Percentiles rank a stretch among this genome's conserved stretches.
These are phyloP conservation scores for Clostera curtula DNA, from an alignment of 2,888 invertebrate genomes.

Conservation along the genomic window DNA sequence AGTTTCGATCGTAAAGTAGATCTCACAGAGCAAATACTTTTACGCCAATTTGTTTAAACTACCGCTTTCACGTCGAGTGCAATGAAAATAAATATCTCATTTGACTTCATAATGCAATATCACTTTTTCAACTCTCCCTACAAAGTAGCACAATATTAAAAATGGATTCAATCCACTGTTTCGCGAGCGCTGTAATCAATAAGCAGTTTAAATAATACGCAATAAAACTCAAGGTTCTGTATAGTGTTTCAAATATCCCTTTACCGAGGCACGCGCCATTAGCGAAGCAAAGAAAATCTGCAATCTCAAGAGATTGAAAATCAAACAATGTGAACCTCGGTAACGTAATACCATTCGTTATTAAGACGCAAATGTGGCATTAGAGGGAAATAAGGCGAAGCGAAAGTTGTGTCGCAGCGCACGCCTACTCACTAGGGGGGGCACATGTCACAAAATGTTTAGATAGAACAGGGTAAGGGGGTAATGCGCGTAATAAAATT, in stretches of 20 bases:
- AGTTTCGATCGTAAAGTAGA: constrained; percentile 21
- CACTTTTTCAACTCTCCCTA: constrained; percentile 33
- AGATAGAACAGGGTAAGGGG: constrained; percentile 56
- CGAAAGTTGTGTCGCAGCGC: constrained; percentile 34
- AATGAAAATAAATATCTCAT: constrained; percentile 55
- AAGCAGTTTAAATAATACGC: constrained; percentile 45
- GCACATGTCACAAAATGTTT: constrained; percentile 59
- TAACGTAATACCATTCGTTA: constrained; percentile 65
- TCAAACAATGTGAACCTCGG: constrained; percentile 59
- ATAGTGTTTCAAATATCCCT: constrained; percentile 49
- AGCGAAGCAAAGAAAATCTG: constrained; percentile 48
- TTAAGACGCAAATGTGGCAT: constrained; percentile 68
- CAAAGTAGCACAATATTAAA: constrained; percentile 34
- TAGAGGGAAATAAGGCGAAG: constrained; percentile 57
- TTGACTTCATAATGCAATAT: constrained; percentile 52
- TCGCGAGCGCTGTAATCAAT: constrained; percentile 36
- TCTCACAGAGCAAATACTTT: constrained; percentile 31
- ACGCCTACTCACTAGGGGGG: constrained; percentile 29
- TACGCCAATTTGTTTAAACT: constrained; percentile 32
- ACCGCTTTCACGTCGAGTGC: constrained; percentile 38
- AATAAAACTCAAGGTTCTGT: constrained; percentile 35
- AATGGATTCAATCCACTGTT: constrained; percentile 25
- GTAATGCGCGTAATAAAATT: constrained; percentile 69
- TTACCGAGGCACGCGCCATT: constrained; percentile 47
- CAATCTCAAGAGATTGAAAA: constrained; percentile 61